These are phyloP conservation scores for Grallaria varia DNA, from an alignment of 2,113 vertebrate species.

Conservation along the genomic window DNA sequence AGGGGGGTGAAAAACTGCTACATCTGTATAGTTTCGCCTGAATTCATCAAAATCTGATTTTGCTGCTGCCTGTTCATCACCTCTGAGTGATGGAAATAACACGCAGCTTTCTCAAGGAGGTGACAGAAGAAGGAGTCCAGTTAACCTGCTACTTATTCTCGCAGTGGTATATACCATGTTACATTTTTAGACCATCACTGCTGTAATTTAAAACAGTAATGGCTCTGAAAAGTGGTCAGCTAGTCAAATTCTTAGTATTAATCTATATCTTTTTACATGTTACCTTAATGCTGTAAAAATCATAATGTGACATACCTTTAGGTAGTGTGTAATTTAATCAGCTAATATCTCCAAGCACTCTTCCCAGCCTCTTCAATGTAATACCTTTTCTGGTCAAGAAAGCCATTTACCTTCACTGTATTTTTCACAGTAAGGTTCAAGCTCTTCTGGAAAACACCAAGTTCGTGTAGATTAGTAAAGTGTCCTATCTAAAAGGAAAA, in stretches of 20 bases:
- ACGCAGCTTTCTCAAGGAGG: slow-evolving; percentile 32
- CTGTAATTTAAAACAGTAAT: neutral
- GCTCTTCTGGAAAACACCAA: neutral
- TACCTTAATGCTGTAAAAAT: neutral
- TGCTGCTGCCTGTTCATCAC: slow-evolving; percentile 34
- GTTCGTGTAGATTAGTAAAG: neutral
- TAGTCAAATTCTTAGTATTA: neutral
- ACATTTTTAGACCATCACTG: neutral
- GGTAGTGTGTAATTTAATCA: neutral
- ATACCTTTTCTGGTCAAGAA: neutral
- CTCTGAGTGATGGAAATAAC: slow-evolving; percentile 54
- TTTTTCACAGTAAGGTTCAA: slow-evolving; percentile 12
- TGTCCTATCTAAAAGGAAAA: neutral
- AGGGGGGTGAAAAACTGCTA: neutral
- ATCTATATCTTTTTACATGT: neutral
- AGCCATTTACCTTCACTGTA: neutral
- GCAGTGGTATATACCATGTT: neutral
- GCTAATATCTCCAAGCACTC: neutral
- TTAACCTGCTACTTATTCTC: neutral
- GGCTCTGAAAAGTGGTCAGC: neutral
- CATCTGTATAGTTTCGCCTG: slow-evolving; percentile 17
- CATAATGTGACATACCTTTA: neutral
- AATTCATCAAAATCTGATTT: slow-evolving; percentile 18
- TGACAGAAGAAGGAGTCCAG: slow-evolving; percentile 13
- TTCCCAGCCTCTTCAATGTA: neutral